These are phyloP conservation scores for Meta bourneti DNA, from an alignment of 2,888 invertebrate species.

Conservation along the genomic window DNA sequence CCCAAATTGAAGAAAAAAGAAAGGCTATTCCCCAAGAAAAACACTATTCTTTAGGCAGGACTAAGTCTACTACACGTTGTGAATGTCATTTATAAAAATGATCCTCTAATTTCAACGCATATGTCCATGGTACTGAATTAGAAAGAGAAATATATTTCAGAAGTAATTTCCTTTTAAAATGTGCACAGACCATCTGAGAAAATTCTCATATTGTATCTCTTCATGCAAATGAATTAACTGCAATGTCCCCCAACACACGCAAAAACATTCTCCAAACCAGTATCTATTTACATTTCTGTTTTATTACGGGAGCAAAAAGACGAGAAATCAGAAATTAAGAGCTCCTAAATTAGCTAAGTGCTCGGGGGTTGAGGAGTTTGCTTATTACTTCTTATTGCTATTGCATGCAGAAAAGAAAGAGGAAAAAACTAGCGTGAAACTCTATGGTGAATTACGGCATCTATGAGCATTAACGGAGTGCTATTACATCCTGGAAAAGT, in stretches of 20 bases:
- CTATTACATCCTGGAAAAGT: slow-evolving; percentile 40
- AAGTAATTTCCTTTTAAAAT: no score
- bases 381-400: slow-evolving; percentile 57
- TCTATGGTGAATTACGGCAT: slow-evolving; percentile 25
- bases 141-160: no score
- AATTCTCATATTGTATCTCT: not conserved
- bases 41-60: no score
- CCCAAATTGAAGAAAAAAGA: no score
- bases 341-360: slow-evolving; percentile 41
- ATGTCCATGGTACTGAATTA: no score
- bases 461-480: slow-evolving; percentile 30
- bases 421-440: not conserved
- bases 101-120: no score
- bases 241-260: not conserved
- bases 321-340: slow-evolving; percentile 58
- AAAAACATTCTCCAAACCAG: not conserved
- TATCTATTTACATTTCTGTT: slow-evolving; percentile 11
- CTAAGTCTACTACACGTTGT: no score
- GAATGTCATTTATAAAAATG: no score
- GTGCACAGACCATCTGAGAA: no score
- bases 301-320: slow-evolving; percentile 29
- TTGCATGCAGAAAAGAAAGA: slow-evolving; percentile 21
- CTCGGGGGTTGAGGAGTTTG: not conserved
- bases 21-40: no score
- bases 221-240: not conserved